Base-by-base conservation (phyloP, 2,797 vertebrate species). In the Syngnathus rostellatus region DNA sequence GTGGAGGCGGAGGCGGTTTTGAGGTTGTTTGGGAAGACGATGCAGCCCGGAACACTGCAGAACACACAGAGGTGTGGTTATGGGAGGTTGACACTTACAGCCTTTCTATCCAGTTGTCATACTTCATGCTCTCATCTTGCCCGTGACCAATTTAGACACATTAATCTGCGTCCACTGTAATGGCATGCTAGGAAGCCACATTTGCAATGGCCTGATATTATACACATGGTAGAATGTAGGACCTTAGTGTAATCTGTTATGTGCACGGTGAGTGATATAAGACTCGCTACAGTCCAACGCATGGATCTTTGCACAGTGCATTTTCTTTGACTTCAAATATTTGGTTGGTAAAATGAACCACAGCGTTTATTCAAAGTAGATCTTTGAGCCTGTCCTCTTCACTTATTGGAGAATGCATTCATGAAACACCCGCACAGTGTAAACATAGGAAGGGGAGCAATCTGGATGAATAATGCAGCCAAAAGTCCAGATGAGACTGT, bases 91-190 rank as follows among this genome's bases (percentile, higher is more conserved):
- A 77, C 73, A 79, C 69, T 75, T 78, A 67, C 75, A 76, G 76
- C 71, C 72, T 74, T 64, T 63, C 73, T 76, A 83, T 77, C 76
- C 69, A 77, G 81, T 81, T 82, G 75, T 68, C 77, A 82, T 83
- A 80, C 73, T 80, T 76, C 72, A 81, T 77, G 74, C 77, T 75
- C 76, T 75, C 76, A 72, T 75, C 70, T 71, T 72, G 74, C 66
- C 76, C 61, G 48, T 71, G 77, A 76, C 81, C 82, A 77, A 79
- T 87, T 85, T 81, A 75, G 76, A 76, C 69, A 86, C 81, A 85
- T 87, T 85, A 80, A 81, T 87, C 85, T 87, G 85, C 80, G 83
- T 87, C 86, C 79, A 83, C 77, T 82, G 83, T 87, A 85, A 87
- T 87, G 73, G 77, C 73, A 74, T 84, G 81, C 76, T 77, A 76